A percentile compares a stretch with the other conserved stretches of the same genome.
Evolutionary conservation across 2,113 vertebrate genomes (phyloP).

Genomic region (Pollimyrus isidori): DNA sequence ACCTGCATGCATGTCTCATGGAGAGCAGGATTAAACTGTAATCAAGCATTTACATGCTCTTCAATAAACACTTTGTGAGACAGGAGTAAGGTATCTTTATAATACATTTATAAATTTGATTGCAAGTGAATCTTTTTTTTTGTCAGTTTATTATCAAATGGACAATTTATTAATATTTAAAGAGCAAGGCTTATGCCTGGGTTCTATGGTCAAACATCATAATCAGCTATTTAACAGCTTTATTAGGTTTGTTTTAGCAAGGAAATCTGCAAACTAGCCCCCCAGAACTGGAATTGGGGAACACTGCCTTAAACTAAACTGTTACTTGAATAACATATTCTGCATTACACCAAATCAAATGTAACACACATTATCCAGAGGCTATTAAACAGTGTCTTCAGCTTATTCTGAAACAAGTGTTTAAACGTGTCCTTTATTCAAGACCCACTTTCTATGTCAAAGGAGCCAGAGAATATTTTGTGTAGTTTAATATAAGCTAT

Average conservation of each 20-base stretch:
- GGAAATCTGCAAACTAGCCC: neutral
- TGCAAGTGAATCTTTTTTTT: neutral
- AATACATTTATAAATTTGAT: neutral
- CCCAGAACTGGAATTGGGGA: neutral
- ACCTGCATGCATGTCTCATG: no score
- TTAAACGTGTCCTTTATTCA: constrained; percentile 5
- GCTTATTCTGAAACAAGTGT: neutral
- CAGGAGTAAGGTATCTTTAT: neutral
- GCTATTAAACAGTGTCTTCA: neutral
- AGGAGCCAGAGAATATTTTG: neutral
- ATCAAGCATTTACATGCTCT: neutral
- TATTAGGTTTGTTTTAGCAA: neutral
- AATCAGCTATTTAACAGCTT: neutral
- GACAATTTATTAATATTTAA: neutral
- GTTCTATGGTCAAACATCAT: neutral
- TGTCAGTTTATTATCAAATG: neutral
- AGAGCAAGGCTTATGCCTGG: neutral
- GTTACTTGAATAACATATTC: neutral
- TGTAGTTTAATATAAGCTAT: constrained; percentile 3
- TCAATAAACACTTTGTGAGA: neutral
- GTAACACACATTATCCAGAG: neutral
- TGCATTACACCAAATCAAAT: neutral
- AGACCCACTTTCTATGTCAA: neutral
- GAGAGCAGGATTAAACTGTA: neutral
- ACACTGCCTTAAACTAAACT: neutral